Conservation (phyloP, 2,888 invertebrate genomes). For the Caenorhabditis plicata region DNA sequence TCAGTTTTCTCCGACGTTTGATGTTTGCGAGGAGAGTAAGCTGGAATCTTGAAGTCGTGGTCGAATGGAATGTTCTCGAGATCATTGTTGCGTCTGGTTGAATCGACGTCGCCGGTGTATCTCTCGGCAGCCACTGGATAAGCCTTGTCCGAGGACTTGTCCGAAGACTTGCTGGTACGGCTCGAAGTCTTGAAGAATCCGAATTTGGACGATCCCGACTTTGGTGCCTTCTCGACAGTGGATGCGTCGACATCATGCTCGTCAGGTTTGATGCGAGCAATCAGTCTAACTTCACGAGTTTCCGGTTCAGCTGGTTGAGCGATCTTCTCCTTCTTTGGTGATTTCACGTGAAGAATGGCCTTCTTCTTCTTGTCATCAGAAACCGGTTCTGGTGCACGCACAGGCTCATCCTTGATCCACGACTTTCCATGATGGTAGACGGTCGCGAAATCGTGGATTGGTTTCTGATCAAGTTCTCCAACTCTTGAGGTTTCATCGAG, state of each 20-base stretch:
- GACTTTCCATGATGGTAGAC: conserved; percentile 34
- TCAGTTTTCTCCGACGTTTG: not conserved
- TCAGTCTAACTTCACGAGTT: conserved; percentile 9
- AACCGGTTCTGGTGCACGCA: no score
- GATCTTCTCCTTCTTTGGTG: conserved; percentile 17
- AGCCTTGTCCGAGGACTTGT: conserved; percentile 5
- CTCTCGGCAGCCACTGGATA: conserved; percentile 16
- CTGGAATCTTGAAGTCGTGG: conserved; percentile 8
- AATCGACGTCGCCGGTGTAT: conserved; percentile 21
- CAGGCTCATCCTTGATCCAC: conserved; percentile 5
- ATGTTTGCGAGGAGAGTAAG: conserved; percentile 7
- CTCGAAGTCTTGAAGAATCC: conserved; percentile 10
- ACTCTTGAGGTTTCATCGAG: conserved; percentile 6
- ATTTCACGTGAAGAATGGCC: no score
- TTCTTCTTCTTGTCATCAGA: no score
- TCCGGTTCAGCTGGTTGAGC: conserved; percentile 15
- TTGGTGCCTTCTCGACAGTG: conserved; percentile 4
- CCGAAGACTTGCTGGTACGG: no score
- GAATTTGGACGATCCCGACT: conserved; percentile 8
- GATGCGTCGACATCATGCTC: conserved; percentile 1
- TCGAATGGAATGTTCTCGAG: conserved; percentile 12
- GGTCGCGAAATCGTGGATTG: conserved; percentile 9
- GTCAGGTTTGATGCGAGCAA: conserved; percentile 17
- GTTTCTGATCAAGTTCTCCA: conserved; percentile 10
- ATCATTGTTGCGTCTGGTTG: conserved; percentile 5